Percentiles rank a stretch among this genome's conserved stretches.
phyloP scores from a whole-genome alignment of 1,140 invertebrate genomes.

The Sinonovacula constricta region DNA sequence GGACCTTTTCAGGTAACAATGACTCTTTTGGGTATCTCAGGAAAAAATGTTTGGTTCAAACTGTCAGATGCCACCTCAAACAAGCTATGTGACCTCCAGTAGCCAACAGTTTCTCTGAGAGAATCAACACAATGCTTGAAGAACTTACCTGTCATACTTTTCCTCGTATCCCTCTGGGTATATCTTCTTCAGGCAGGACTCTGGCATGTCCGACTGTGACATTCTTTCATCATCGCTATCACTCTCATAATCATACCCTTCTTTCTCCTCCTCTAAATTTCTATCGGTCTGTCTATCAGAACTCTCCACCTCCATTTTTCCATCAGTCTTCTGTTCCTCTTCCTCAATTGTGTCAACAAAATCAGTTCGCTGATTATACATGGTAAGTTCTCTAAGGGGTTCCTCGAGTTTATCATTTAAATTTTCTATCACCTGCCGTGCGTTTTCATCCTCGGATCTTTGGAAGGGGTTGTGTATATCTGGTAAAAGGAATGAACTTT shows the following conservation, averaged over 20 bases:
- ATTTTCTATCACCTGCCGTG: neutral
- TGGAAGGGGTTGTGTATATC: neutral
- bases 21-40: too few relatives aligned
- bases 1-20: too few relatives aligned
- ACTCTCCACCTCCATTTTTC: neutral
- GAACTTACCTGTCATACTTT: constrained; percentile 56
- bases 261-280: too few relatives aligned
- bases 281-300: constrained; percentile 3
- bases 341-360: constrained; percentile 24
- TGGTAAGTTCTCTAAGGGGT: neutral
- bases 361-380: constrained; percentile 1
- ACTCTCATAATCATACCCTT: constrained; percentile 5
- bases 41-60: too few relatives aligned
- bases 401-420: neutral
- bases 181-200: constrained; percentile 69
- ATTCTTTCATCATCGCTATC: constrained; percentile 45
- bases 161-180: constrained; percentile 67
- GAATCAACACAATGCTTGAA: too few relatives aligned
- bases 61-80: too few relatives aligned
- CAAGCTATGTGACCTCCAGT: too few relatives aligned
- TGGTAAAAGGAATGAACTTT: constrained; percentile 34
- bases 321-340: constrained; percentile 13
- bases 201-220: constrained; percentile 53
- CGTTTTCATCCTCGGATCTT: constrained; percentile 3
- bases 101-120: too few relatives aligned